Conservation (phyloP, 2,797 vertebrate species). For the Pseudotriccus pelzelni region DNA sequence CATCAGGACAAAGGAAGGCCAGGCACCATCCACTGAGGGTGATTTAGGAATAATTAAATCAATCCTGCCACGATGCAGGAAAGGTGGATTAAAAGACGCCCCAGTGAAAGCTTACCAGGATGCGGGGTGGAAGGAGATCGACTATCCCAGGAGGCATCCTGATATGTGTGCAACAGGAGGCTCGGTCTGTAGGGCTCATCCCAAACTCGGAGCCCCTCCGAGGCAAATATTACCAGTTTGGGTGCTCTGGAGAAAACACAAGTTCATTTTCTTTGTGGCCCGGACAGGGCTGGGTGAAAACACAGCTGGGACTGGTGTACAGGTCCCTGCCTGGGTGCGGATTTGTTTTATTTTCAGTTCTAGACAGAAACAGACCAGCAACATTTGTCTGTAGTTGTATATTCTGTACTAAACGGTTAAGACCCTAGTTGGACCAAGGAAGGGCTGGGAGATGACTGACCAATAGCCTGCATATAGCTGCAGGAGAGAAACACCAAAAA, state of each 20-base stretch:
- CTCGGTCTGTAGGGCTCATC: background rate
- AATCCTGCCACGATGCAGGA: constrained; percentile 30
- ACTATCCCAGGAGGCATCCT: background rate
- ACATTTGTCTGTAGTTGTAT: background rate
- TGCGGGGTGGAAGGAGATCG: background rate
- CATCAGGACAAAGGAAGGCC: constrained; percentile 19
- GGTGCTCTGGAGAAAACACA: background rate
- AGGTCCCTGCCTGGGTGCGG: background rate
- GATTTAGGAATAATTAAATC: constrained; percentile 64
- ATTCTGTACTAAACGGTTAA: background rate
- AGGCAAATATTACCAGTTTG: background rate
- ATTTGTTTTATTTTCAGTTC: background rate
- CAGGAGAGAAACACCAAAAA: background rate
- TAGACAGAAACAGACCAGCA: background rate
- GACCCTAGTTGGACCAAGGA: background rate
- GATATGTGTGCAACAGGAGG: background rate
- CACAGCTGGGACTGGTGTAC: background rate
- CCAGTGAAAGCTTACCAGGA: constrained; percentile 37
- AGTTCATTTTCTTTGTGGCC: background rate
- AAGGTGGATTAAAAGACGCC: constrained; percentile 54
- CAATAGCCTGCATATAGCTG: background rate
- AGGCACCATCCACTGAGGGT: background rate
- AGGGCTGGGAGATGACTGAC: background rate
- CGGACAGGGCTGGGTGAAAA: background rate
- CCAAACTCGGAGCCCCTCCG: background rate